These are phyloP conservation scores for Sula dactylatra DNA, from an alignment of 2,113 vertebrate species.

Conservation along the genomic window DNA sequence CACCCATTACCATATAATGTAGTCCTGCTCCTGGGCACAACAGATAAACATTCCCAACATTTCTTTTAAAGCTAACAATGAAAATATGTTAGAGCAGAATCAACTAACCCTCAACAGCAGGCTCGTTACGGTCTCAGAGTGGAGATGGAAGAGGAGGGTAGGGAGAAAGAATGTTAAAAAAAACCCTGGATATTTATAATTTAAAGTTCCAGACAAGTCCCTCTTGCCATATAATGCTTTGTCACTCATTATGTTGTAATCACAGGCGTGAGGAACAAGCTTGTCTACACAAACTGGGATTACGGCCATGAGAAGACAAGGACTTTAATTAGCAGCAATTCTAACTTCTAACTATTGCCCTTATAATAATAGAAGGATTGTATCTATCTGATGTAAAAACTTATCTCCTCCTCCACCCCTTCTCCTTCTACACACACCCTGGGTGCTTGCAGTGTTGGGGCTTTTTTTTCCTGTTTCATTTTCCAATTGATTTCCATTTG, in stretches of 20 bases:
- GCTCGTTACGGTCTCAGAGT: background rate
- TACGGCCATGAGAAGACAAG: background rate
- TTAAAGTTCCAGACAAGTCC: background rate
- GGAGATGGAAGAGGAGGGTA: background rate
- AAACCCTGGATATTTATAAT: background rate
- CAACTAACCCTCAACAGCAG: background rate
- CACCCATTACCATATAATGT: background rate
- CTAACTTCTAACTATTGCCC: background rate
- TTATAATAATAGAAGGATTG: background rate
- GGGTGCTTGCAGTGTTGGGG: background rate
- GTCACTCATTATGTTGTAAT: background rate
- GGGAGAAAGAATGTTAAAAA: background rate
- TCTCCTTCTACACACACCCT: background rate
- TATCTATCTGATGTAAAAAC: background rate
- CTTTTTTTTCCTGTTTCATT: background rate
- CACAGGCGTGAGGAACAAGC: background rate
- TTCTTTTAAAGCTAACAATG: constrained; percentile 9
- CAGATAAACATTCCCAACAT: background rate
- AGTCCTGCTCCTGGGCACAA: background rate
- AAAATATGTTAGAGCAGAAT: background rate
- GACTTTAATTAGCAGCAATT: background rate
- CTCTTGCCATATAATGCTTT: background rate
- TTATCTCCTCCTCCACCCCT: background rate
- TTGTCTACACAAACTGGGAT: background rate
- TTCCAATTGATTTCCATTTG: constrained; percentile 27